phyloP scores from a whole-genome alignment of 2,888 invertebrate genomes.

The Lasioglossum lativentre region DNA sequence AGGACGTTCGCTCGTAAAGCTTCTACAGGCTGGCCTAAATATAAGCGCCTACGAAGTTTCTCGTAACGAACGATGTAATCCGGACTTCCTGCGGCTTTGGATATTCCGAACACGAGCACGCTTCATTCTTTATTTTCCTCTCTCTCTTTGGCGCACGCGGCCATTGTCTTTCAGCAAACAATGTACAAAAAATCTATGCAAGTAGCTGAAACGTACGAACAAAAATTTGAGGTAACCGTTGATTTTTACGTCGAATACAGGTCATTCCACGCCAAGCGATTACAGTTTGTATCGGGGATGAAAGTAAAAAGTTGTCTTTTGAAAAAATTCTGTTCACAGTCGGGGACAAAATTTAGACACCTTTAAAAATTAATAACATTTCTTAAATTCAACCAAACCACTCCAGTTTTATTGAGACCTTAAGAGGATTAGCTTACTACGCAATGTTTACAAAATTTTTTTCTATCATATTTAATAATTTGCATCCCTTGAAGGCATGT shows the following conservation, averaged over 20 bases:
- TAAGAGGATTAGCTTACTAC: no score
- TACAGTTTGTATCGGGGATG: background rate
- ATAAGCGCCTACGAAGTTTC: conserved; percentile 74
- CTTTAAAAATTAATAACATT: no score
- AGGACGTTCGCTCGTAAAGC: conserved; percentile 77
- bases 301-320: background rate
- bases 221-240: background rate
- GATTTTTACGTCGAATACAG: background rate
- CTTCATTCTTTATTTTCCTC: conserved; percentile 28
- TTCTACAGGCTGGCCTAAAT: conserved; percentile 78
- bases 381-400: no score
- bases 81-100: conserved; percentile 70
- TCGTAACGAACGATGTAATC: conserved; percentile 67
- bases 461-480: background rate
- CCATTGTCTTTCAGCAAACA: conserved; percentile 49
- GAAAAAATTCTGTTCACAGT: background rate
- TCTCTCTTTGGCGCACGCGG: background rate
- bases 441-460: no score
- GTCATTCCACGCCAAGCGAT: background rate
- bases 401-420: no score
- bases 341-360: background rate
- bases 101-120: conserved; percentile 22
- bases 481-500: background rate
- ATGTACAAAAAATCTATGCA: background rate
- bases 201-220: background rate